These are phyloP conservation scores for Etheostoma spectabile DNA, from an alignment of 2,113 vertebrate genomes.

Conservation along the genomic window DNA sequence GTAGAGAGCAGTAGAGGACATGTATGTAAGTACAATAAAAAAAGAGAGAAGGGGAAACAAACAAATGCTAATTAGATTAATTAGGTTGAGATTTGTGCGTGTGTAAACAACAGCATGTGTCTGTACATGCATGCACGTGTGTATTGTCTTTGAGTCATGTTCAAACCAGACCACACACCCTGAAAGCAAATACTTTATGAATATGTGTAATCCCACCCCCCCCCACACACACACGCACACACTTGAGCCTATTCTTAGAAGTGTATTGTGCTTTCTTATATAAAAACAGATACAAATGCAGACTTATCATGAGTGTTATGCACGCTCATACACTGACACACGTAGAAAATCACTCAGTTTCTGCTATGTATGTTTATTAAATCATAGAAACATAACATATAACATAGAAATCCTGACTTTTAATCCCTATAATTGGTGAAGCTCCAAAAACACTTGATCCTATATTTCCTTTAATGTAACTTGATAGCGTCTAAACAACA, in stretches of 20 bases:
- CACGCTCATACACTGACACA: not conserved
- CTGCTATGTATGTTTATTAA: not conserved
- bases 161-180: slow-evolving; percentile 17
- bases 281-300: not conserved
- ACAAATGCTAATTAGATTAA: slow-evolving; percentile 40
- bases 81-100: not conserved
- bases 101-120: not conserved
- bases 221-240: not conserved
- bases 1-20: slow-evolving; percentile 31
- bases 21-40: slow-evolving; percentile 1
- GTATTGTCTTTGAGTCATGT: slow-evolving; percentile 7
- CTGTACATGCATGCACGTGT: not conserved
- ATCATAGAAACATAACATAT: not conserved
- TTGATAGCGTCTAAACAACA: not conserved
- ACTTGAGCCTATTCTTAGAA: not conserved
- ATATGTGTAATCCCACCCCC: not conserved
- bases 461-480: not conserved
- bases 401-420: not conserved
- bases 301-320: no score
- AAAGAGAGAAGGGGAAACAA: slow-evolving; percentile 18
- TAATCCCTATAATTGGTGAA: not conserved
- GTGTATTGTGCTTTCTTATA: not conserved
- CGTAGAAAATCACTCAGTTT: not conserved
- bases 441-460: not conserved
- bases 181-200: slow-evolving; percentile 1